Evolutionary conservation across 2,888 invertebrate genomes (phyloP), one percentile per base, ranked within the genome.

Genomic region (Hirtodrosophila cameraria): DNA sequence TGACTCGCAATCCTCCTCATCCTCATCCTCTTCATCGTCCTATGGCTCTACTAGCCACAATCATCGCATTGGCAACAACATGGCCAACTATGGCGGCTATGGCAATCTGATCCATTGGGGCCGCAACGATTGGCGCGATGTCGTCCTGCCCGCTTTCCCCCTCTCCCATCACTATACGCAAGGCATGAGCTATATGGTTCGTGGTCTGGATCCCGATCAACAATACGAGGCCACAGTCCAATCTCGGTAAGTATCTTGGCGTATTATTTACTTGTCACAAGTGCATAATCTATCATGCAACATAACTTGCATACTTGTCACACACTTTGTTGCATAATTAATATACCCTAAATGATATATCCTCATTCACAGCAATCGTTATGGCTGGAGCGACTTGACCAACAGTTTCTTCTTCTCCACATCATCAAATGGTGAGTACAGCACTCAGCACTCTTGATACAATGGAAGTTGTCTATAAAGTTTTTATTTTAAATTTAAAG

Each of bases 171-270:
- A 92, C 63, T 93, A 92, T 71, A 91, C 93, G 36, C 94, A 94
- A 86, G 92, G 93, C 75, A 94, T 94, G 93, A 93, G 93, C 77
- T 94, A 94, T 89, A 92, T 94, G 89, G 94, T 94, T 86, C 92
- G 93, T 72, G 93, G 93, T 46, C 91, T 94, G 76, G 94, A 94
- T 85, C 92, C 94, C 9, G 93, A 93, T 63, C 92, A 93, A 55
- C 93, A 93, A 81, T 94, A 94, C 84, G 94, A 94, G 86, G 94
- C 94, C 52, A 93, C 92, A 87, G 94, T 94, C 54, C 92, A 93
- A 80, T 93, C 94, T 53, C 92, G 93, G 91, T 91, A 77, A 89
- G 87, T 80, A 13, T 16, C 23, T 8, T 23, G 23, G 23, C 23
- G 4, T 18, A 5, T 5, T 5, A 3, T 6, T 1, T 8, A 23